A percentile compares a stretch with the other conserved stretches of the same genome.
These are phyloP conservation scores for Rambutsinella grinnellia DNA, from an alignment of 2,888 invertebrate genomes.

Conservation along the genomic window DNA sequence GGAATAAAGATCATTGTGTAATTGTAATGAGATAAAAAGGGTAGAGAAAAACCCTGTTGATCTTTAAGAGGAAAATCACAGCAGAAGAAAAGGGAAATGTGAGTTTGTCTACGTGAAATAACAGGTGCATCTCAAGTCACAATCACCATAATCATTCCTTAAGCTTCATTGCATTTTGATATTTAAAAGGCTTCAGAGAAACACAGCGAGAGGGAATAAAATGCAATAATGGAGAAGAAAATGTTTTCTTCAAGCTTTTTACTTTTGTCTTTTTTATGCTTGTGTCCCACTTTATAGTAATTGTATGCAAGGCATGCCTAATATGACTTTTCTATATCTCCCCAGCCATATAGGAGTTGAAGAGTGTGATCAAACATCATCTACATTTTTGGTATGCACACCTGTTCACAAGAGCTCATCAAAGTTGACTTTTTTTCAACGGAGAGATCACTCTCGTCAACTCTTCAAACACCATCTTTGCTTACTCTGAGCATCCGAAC, in stretches of 20 bases:
- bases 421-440: not conserved
- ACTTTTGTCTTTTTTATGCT: no score
- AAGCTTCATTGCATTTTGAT: not conserved
- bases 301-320: not conserved
- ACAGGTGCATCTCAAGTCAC: not conserved
- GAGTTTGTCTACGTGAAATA: not conserved
- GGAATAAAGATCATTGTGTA: not conserved
- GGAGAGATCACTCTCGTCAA: conserved; percentile 6
- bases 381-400: conserved; percentile 41
- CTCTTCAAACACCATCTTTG: conserved; percentile 1
- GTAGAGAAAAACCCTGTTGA: not conserved
- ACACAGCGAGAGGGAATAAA: not conserved
- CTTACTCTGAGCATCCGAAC: not conserved
- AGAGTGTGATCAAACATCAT: conserved; percentile 3
- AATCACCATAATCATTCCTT: not conserved
- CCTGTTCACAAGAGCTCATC: conserved; percentile 24
- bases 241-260: not conserved
- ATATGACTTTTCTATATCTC: no score
- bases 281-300: not conserved
- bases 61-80: not conserved
- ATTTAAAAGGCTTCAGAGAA: not conserved
- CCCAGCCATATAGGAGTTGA: no score
- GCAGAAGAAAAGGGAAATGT: not conserved
- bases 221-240: not conserved
- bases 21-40: not conserved